phyloP scores from a whole-genome alignment of 2,113 vertebrate species.

The Muscicapa adusta region DNA sequence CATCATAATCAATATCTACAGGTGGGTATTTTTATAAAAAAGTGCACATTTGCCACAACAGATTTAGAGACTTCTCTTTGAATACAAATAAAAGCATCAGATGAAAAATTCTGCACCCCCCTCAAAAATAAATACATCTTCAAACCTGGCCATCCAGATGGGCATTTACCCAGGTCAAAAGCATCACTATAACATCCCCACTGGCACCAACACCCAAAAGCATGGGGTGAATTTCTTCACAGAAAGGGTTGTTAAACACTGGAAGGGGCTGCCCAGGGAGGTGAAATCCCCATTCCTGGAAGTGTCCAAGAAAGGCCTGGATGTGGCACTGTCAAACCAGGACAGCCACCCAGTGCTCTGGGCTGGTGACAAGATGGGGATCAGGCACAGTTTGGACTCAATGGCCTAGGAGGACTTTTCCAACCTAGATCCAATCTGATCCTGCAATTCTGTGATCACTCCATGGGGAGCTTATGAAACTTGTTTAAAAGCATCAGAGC shows the following conservation, averaged over 20 bases:
- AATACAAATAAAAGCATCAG: background rate
- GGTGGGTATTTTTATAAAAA: background rate
- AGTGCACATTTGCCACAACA: background rate
- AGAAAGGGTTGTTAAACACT: background rate
- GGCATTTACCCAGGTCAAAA: background rate
- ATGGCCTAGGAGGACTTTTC: background rate
- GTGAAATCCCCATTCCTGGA: background rate
- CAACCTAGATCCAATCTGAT: background rate
- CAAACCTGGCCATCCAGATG: background rate
- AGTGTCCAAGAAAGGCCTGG: background rate
- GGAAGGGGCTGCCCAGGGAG: background rate
- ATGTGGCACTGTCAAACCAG: background rate
- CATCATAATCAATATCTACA: constrained; percentile 11
- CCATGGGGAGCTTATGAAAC: background rate
- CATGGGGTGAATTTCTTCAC: background rate
- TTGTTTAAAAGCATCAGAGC: background rate
- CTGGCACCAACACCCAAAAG: background rate
- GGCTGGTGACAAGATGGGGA: background rate
- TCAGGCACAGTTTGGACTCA: rapidly evolving
- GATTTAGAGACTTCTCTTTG: background rate
- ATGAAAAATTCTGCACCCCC: background rate
- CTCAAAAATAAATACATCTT: background rate
- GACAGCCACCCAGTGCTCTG: background rate
- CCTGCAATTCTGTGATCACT: background rate
- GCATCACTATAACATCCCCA: background rate